Conservation (phyloP, 2,797 vertebrate genomes). For the Enteromius mattozi region DNA sequence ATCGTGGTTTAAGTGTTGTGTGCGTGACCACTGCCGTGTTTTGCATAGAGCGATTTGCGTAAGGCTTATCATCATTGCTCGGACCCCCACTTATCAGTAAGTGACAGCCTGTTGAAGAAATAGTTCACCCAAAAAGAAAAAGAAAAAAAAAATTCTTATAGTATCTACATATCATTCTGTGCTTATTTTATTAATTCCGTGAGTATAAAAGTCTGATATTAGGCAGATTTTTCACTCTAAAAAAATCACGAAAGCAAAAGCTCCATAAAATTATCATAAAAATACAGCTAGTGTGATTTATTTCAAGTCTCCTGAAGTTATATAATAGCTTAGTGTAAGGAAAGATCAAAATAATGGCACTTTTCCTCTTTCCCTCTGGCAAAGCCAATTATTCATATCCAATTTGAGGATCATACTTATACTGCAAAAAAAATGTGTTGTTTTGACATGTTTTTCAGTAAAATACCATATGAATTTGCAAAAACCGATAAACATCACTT, state of each 20-base stretch:
- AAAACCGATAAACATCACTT: too few species aligned
- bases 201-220: neutral
- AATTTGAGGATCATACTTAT: neutral
- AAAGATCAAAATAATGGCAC: neutral
- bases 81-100: conserved; percentile 43
- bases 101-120: neutral
- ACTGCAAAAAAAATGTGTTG: neutral
- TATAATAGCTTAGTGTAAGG: neutral
- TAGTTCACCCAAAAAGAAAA: neutral
- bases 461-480: too few species aligned
- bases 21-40: conserved; percentile 7
- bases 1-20: neutral
- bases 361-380: neutral
- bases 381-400: neutral
- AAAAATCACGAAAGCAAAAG: neutral
- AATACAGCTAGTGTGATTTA: neutral
- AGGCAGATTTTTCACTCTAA: neutral
- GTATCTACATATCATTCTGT: neutral
- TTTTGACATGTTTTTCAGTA: too few species aligned
- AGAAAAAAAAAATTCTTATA: neutral
- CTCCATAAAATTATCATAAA: neutral
- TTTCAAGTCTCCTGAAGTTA: neutral
- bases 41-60: conserved; percentile 6
- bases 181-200: neutral
- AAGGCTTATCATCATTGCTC: conserved; percentile 32